Conservation (phyloP, 2,888 invertebrate genomes). For the Diabrotica balteata region DNA sequence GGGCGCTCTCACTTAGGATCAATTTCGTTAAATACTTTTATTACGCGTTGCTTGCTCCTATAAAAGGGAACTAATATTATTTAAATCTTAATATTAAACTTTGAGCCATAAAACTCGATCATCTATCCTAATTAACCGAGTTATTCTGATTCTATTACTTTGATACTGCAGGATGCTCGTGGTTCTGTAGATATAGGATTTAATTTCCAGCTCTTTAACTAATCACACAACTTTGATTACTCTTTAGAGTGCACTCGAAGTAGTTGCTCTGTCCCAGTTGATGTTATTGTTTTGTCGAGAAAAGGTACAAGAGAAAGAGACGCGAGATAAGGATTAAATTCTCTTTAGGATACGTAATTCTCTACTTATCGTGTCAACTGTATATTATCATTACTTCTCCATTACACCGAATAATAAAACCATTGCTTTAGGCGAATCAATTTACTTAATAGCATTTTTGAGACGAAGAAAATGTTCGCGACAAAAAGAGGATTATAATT, state of each 20-base stretch:
- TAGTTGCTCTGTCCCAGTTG: constrained; percentile 18
- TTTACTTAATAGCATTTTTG: constrained; percentile 19
- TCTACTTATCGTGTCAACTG: constrained; percentile 33
- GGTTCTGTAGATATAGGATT: too few species aligned
- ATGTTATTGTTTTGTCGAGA: constrained; percentile 24
- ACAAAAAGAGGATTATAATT: too few species aligned
- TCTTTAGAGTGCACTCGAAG: constrained; percentile 23
- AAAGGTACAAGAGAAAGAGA: constrained; percentile 10
- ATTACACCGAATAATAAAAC: constrained; percentile 29
- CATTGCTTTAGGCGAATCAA: constrained; percentile 26
- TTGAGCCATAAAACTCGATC: too few species aligned
- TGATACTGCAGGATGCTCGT: too few species aligned
- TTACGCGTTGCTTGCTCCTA: too few species aligned
- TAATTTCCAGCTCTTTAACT: constrained; percentile 15
- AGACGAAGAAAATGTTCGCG: too few species aligned
- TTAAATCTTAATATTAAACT: too few species aligned
- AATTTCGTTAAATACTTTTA: too few species aligned
- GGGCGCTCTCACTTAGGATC: too few species aligned
- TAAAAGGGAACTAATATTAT: too few species aligned
- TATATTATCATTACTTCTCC: constrained; percentile 33
- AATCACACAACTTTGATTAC: constrained; percentile 29
- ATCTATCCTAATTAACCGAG: too few species aligned
- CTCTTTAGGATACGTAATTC: constrained; percentile 29
- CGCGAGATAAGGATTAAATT: constrained; percentile 21
- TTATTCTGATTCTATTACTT: too few species aligned